Evolutionary conservation across 2,797 vertebrate genomes (phyloP), one percentile per base, ranked within the genome.

Genomic region (Syndactyla subalaris): DNA sequence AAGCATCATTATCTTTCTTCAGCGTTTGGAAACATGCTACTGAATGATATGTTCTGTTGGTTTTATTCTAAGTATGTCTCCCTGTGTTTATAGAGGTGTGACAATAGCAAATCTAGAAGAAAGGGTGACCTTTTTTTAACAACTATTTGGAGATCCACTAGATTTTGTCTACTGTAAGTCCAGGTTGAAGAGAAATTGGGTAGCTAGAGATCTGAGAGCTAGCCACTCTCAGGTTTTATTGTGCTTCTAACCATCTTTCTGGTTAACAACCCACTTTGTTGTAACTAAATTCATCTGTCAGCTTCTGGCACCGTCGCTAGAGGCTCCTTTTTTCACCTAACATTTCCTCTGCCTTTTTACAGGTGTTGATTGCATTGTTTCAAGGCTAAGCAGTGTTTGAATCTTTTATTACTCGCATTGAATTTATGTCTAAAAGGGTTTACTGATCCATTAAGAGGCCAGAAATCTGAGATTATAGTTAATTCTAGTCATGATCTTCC

Each of bases 381-480:
- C 26, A 84, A 89, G 80, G 55, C 32, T 78, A 81, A 91, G 46
- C 14, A 55, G 9, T 82, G 23, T 74, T 71, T 81, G 24, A 41
- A 48, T 88, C n/a, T 62, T 58, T 13, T 67, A 45, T 85, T 89
- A 57, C 6, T 76, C 22, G 4, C 3, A 1, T 32, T 59, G 46
- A 76, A 34, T 27, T 12, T 29, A 8, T 20, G 22, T 55, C 38
- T 91, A 13, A 46, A 68, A 57, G 39, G 41, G 15, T 41, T 78
- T 85, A 54, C 45, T 63, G 30, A n/a, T 62, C 27, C 32, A 46
- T 79, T 95, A 79, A 58, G 38, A 91, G 36, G 22, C 21, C 52
- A 71, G 61, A 93, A 90, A 54, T 93, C 32, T 52, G 74, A 90
- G 63, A 22, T 57, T 85, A 54, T 13, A 21, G n/a, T 88, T 89